Conservation (phyloP, 2,888 invertebrate species). For the Callosobruchus maculatus region DNA sequence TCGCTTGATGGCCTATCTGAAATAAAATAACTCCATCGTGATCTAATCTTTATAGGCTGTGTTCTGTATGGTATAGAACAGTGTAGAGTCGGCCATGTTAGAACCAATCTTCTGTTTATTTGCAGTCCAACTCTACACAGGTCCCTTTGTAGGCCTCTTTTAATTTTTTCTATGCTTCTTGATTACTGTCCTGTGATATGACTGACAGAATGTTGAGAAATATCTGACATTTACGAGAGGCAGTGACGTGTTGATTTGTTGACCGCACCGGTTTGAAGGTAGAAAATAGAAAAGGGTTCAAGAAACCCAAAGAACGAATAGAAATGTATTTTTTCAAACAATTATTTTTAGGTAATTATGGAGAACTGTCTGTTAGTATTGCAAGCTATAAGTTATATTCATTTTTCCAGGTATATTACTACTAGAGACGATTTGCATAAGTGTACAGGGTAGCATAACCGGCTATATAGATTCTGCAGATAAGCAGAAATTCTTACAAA, state of each 20-base stretch:
- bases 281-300: neutral
- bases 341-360: neutral
- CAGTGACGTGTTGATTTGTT: neutral
- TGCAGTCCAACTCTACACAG: no score
- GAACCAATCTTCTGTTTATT: no score
- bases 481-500: constrained; percentile 35
- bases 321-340: neutral
- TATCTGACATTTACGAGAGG: neutral
- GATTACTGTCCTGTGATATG: no score
- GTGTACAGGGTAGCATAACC: constrained; percentile 38
- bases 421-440: neutral
- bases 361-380: neutral
- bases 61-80: no score
- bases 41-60: no score
- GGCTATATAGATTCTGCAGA: constrained; percentile 42
- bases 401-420: neutral
- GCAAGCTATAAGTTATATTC: neutral
- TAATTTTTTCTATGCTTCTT: no score
- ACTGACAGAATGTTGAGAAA: no score
- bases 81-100: no score
- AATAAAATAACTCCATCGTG: no score
- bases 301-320: neutral
- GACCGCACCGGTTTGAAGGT: neutral
- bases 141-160: no score
- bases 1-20: no score